Conservation (phyloP, 2,113 vertebrate genomes). For the Cebus imitator region DNA sequence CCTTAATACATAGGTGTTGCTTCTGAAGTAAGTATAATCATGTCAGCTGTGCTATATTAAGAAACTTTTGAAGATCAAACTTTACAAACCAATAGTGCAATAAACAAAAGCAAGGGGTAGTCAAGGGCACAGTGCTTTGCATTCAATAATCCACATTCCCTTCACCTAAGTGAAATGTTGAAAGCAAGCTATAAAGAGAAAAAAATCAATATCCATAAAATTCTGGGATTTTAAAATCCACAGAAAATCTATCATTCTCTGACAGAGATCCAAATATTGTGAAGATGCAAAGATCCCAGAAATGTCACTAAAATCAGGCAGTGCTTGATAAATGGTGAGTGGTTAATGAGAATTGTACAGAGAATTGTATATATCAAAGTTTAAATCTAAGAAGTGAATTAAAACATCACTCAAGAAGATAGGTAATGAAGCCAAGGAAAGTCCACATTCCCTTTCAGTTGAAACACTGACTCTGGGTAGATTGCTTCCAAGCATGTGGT, state of each 20-base stretch:
- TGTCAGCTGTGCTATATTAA: neutral
- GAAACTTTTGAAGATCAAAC: neutral
- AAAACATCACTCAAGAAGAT: slow-evolving; percentile 28
- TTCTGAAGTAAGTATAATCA: neutral
- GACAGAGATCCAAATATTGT: neutral
- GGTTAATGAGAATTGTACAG: neutral
- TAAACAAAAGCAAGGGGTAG: neutral
- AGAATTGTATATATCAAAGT: neutral
- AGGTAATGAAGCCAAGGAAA: neutral
- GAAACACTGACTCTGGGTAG: neutral
- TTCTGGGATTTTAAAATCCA: neutral
- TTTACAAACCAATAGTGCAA: neutral
- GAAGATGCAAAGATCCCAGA: neutral
- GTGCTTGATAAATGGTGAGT: neutral
- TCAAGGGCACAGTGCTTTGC: neutral
- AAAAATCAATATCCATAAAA: neutral
- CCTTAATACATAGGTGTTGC: neutral
- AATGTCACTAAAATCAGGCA: neutral
- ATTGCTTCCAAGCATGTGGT: neutral
- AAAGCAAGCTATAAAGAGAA: neutral
- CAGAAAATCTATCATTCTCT: neutral
- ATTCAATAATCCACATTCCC: neutral
- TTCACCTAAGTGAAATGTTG: neutral
- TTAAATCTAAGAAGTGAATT: neutral
- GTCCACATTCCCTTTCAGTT: neutral